Base-by-base conservation (phyloP, 1,140 invertebrate species). In the Camponotus floridanus region DNA sequence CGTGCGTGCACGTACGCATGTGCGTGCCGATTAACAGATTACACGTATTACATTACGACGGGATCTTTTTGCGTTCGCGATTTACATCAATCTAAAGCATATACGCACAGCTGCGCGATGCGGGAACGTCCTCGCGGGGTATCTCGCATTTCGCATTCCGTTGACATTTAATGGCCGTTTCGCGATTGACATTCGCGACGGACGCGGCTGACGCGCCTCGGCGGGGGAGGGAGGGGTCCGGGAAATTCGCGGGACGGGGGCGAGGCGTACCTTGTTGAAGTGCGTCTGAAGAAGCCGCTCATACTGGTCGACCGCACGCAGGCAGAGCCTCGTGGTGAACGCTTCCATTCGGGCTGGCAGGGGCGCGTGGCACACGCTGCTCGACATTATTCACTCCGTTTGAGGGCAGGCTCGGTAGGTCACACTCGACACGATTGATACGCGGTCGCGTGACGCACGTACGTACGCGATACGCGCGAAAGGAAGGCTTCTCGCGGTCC, bases 301-400 rank as follows among this genome's bases (percentile, higher is more conserved):
- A 91, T 96, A 96, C 90, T 96, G 96, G 67, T 96, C 95, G 18
- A 96, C 95, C 67, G 96, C 96, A 45, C 96, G 92, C 85, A 96
- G 92, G 92, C 96, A 96, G 57, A 96, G 93, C 84, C 96, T 94
- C 76, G 95, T 95, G 36, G 96, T 96, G 71, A 96, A 95, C 73
- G 96, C 95, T 88, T 95, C 95, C 93, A 95, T 94, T 83, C 94
- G 92, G 26, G 95, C 92, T 80, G 96, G 95, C 55, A 96, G 85
- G 81, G 96, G 94, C 79, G 95, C 94, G 90, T 94, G 93, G 78
- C 94, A 95, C 87, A 94, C 93, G 88, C 92, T 93, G 85, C 94
- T 94, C 51, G 92, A 94, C 94, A 95, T 95, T 89, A 89, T 94
- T 84, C 59, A 42, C 15, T 87, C 64, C 62, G 67, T 86, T 45